Percentiles rank a stretch among this genome's conserved stretches.
Evolutionary conservation across 2,888 invertebrate species (phyloP).

Genomic region (Cacoxenus indagator): DNA sequence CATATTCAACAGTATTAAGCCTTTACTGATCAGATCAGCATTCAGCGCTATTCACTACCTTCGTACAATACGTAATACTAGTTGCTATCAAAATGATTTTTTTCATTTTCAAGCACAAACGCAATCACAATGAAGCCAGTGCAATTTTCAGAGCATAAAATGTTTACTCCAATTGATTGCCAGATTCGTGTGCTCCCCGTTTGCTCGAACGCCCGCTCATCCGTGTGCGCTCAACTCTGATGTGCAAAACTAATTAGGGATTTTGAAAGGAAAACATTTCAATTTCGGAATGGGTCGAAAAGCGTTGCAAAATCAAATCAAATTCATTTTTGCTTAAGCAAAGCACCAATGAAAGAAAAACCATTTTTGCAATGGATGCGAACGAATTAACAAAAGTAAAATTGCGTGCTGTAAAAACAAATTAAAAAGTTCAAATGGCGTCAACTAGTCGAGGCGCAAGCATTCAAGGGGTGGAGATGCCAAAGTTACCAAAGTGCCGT

Average conservation of each 20-base stretch:
- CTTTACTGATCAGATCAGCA: too few species aligned
- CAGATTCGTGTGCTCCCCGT: neutral
- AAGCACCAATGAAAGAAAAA: neutral
- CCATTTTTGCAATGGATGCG: constrained; percentile 9
- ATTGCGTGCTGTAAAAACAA: neutral
- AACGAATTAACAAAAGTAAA: neutral
- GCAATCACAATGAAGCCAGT: too few species aligned
- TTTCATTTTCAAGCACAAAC: too few species aligned
- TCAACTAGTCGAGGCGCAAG: constrained; percentile 14
- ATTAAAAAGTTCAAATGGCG: constrained; percentile 2
- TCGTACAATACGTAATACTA: too few species aligned
- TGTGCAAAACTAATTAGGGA: constrained; percentile 45
- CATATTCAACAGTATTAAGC: too few species aligned
- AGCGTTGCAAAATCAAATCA: constrained; percentile 39
- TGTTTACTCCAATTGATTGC: neutral
- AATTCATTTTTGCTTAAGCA: constrained; percentile 34
- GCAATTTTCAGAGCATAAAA: too few species aligned
- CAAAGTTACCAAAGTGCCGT: neutral
- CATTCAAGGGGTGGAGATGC: neutral
- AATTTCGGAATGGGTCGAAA: constrained; percentile 12
- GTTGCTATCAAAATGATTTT: too few species aligned
- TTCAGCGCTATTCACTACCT: too few species aligned
- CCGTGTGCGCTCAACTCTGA: neutral
- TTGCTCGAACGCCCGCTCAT: neutral
- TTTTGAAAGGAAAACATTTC: constrained; percentile 26